Base-by-base conservation (phyloP, 1,140 invertebrate species). In the Drosophila pseudoobscura region DNA sequence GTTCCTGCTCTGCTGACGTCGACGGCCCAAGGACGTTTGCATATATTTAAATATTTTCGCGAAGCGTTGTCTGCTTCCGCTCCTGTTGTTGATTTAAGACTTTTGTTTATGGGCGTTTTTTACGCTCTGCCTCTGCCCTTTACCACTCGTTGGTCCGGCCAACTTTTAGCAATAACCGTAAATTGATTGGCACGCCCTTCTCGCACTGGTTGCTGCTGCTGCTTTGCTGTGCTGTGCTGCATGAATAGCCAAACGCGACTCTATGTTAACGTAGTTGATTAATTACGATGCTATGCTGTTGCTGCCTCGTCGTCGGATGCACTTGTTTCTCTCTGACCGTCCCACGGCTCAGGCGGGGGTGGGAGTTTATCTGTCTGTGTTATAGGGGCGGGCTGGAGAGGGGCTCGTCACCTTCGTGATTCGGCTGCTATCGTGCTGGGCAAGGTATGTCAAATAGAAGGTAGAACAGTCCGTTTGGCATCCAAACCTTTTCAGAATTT, bases 11-110 rank as follows among this genome's bases (percentile, higher is more conserved):
- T 26, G 11, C 47, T 49, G 41, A 26, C 65, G 52, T 68, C 65
- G 50, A 52, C 22, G 29, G 43, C 17, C 63, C 46, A 68, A 68
- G 64, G 62, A 68, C 63, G 65, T 69, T 64, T 50, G 62, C 62
- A 64, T 63, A 61, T 62, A 46, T 15, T 20, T 53, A 31, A 63
- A 58, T 39, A 39, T 39, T 13, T 39, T 39, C 35, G 35, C 35
- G 35, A 39, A 39, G 35, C 35, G 11, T 39, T 39, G 13, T 39
- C 35, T 39, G 35, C 35, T 39, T 39, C 35, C 35, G 35, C 35
- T 39, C 35, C 35, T 39, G n/a, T 6, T 24, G 26, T 17, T 20
- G 43, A 11, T 13, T 47, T 49, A 11, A 39, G 3, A 39, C 41
- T 61, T 35, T 63, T 57, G 15, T 26, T 45, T 63, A 22, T 64